A percentile compares a stretch with the other conserved stretches of the same genome.
Evolutionary conservation across 2,113 vertebrate genomes (phyloP).

Genomic region (Rhynchopsitta pachyrhyncha): DNA sequence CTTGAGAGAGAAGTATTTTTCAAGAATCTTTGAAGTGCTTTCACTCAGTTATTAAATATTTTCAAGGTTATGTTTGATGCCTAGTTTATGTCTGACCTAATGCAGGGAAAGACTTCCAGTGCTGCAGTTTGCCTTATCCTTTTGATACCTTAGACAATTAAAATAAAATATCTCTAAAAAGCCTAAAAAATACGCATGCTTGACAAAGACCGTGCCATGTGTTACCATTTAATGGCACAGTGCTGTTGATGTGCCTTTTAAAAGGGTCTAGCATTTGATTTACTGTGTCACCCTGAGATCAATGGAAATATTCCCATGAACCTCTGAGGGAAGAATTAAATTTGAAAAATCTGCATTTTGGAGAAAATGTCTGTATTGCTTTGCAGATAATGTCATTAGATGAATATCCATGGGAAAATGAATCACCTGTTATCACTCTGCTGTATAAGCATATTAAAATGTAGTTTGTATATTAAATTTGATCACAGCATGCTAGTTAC

Average conservation of each 20-base stretch:
- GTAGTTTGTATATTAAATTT: background rate
- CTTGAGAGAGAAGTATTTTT: background rate
- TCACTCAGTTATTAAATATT: background rate
- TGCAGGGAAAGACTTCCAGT: background rate
- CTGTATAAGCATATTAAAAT: background rate
- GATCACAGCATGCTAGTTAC: background rate
- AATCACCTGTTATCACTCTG: background rate
- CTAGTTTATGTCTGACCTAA: background rate
- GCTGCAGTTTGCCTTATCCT: background rate
- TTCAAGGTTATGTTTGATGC: background rate
- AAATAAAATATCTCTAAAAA: background rate
- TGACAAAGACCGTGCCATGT: background rate
- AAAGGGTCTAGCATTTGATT: background rate
- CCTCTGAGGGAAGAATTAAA: background rate
- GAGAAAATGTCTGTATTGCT: background rate
- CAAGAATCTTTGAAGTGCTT: background rate
- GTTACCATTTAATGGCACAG: background rate
- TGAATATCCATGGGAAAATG: background rate
- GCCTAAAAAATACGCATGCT: background rate
- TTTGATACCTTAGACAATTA: background rate
- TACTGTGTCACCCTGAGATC: background rate
- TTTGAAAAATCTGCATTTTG: background rate
- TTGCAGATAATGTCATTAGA: background rate
- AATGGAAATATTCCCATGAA: background rate
- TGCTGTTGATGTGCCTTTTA: background rate